Base-by-base conservation (phyloP, 2,888 invertebrate species). In the Drosophila merina region DNA sequence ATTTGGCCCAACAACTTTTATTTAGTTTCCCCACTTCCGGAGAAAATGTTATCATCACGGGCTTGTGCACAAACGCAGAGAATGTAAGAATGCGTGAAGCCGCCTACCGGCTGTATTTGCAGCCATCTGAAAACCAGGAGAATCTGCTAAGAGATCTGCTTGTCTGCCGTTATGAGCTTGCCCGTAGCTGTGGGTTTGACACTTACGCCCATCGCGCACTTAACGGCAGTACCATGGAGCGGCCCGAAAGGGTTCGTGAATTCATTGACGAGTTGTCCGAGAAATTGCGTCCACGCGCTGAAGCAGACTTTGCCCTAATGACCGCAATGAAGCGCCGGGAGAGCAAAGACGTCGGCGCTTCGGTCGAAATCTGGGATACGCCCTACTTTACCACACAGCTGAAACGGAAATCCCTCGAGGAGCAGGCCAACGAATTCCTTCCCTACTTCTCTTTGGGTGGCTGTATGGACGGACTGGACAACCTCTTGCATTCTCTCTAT, bases 381-480 rank as follows among this genome's bases (percentile, higher is more conserved):
- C 95, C 97, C 0, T 98, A 97, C 90, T 97, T 95, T 84, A 95
- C 95, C 0, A 93, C 95, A 2, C 95, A 95, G 88, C 95, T 96
- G 0, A 96, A 96, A 90, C 94, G 93, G 0, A 93, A 94, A 66
- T 93, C 95, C 86, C 92, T 97, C 0, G 94, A 95, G 67, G 94
- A 95, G 0, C 94, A 94, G 9, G 93, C 94, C 57, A 93, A 94
- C 4, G 96, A 97, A 82, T 96, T 95, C 85, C 93, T 95, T 44
- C 96, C 96, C 2, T 98, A 96, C 91, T 98, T 97, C 92, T 98
- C 97, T 9, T 93, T 99, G 0, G 99, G 99, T 0, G 94, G 96
- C 6, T 98, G 99, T 86, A 99, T 99, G 98, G 98, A 98, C 87
- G 99, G 99, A 0, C 92, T 99, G n/a, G 97, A 97, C 90, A 94